phyloP scores from a whole-genome alignment of 2,797 vertebrate species.

The Esox lucius region DNA sequence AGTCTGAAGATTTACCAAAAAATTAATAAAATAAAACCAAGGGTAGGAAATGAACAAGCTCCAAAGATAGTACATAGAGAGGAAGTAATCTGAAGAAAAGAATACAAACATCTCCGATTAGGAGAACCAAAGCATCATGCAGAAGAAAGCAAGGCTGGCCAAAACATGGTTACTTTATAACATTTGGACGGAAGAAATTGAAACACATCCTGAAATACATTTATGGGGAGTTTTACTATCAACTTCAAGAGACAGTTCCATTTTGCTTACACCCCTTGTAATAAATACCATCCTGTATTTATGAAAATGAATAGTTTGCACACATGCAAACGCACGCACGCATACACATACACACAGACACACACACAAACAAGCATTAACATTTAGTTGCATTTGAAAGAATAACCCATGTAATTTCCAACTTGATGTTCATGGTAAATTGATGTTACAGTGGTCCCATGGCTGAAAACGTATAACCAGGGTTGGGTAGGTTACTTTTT shows the following conservation, averaged over 20 bases:
- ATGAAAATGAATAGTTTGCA: conserved; percentile 33
- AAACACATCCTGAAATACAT: conserved; percentile 57
- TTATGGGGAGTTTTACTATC: neutral
- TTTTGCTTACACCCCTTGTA: conserved; percentile 17
- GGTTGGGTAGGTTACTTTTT: too few species aligned
- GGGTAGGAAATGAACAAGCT: conserved; percentile 67
- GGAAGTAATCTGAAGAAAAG: conserved; percentile 48
- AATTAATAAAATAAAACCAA: conserved; percentile 38
- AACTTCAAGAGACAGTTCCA: conserved; percentile 5
- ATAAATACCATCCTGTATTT: conserved; percentile 28
- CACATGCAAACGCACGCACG: conserved; percentile 4
- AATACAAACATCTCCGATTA: conserved; percentile 71
- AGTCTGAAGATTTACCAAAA: conserved; percentile 60
- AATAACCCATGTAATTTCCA: neutral
- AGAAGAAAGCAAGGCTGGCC: conserved; percentile 77
- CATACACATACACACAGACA: conserved; percentile 31
- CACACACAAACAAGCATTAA: conserved; percentile 23
- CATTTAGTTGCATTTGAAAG: neutral
- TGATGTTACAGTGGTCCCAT: neutral
- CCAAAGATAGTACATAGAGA: conserved; percentile 57
- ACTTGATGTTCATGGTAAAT: neutral
- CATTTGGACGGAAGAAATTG: conserved; percentile 68
- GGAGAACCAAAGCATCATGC: conserved; percentile 81
- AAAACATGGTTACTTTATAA: conserved; percentile 69
- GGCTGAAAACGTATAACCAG: neutral